Conservation (phyloP, 2,888 invertebrate genomes). For the Leptinotarsa tumamoca region DNA sequence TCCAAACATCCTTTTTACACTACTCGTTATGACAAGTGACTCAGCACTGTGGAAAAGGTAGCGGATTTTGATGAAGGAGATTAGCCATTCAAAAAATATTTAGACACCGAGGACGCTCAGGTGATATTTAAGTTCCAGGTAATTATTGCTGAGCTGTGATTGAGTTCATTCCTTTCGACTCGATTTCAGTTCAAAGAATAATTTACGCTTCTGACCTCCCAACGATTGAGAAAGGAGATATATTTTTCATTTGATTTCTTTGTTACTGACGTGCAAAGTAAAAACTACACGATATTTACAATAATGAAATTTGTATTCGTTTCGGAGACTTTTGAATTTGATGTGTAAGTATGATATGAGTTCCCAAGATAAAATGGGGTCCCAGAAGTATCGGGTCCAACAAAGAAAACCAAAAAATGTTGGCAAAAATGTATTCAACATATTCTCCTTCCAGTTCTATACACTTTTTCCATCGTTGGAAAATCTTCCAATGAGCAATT, state of each 20-base stretch:
- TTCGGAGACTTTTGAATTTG: too few relatives aligned
- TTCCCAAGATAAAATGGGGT: too few relatives aligned
- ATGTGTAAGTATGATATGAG: too few relatives aligned
- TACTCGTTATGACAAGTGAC: conserved; percentile 57
- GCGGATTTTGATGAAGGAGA: conserved; percentile 42
- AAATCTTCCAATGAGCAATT: too few relatives aligned
- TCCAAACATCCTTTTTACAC: conserved; percentile 47
- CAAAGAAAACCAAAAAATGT: too few relatives aligned
- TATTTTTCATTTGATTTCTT: not conserved
- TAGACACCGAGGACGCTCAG: conserved; percentile 52
- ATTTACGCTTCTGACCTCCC: not conserved
- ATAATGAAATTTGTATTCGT: too few relatives aligned
- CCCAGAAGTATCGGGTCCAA: too few relatives aligned
- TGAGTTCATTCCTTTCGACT: not conserved
- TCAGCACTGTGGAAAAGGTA: conserved; percentile 49
- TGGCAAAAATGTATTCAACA: too few relatives aligned
- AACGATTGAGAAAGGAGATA: not conserved
- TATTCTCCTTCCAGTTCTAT: too few relatives aligned
- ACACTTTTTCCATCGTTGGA: too few relatives aligned
- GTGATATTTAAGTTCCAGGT: conserved; percentile 36
- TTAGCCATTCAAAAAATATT: conserved; percentile 59
- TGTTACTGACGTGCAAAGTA: too few relatives aligned
- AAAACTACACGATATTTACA: too few relatives aligned
- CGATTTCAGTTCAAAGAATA: not conserved
- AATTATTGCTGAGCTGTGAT: conserved; percentile 4